These are phyloP conservation scores for Beroe ovata DNA, from an alignment of 37 sponge, comb jelly and placozoan species.

Conservation along the genomic window DNA sequence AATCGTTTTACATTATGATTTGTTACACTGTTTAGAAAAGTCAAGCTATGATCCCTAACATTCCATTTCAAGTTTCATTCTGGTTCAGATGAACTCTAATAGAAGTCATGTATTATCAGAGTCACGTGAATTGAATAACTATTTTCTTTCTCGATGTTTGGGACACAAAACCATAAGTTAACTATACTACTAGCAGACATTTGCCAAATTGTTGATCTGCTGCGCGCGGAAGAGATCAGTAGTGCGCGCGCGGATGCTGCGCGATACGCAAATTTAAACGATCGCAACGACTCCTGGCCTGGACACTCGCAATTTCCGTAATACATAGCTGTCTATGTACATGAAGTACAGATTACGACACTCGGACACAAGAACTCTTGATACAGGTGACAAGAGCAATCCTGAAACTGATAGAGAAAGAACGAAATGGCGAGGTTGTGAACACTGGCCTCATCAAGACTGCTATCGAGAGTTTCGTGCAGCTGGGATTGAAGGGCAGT, in stretches of 20 bases:
- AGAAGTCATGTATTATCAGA: too few species aligned
- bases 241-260: neutral
- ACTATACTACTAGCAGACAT: neutral
- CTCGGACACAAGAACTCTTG: too few species aligned
- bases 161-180: neutral
- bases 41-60: too few species aligned
- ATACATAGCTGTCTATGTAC: too few species aligned
- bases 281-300: too few species aligned
- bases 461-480: slow-evolving; percentile 87
- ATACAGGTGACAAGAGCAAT: slow-evolving; percentile 83
- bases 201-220: neutral
- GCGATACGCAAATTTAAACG: too few species aligned
- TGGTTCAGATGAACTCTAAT: too few species aligned
- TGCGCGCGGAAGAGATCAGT: neutral
- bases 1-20: too few species aligned
- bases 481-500: slow-evolving; percentile 67
- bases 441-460: slow-evolving; percentile 93
- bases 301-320: too few species aligned
- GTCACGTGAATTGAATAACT: neutral
- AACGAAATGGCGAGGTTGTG: slow-evolving; percentile 94
- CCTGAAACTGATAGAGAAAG: slow-evolving; percentile 85
- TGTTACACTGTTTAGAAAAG: too few species aligned
- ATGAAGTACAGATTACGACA: too few species aligned
- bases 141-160: neutral
- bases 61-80: too few species aligned